phyloP scores from a whole-genome alignment of 2,113 vertebrate genomes.

The Procavia capensis region DNA sequence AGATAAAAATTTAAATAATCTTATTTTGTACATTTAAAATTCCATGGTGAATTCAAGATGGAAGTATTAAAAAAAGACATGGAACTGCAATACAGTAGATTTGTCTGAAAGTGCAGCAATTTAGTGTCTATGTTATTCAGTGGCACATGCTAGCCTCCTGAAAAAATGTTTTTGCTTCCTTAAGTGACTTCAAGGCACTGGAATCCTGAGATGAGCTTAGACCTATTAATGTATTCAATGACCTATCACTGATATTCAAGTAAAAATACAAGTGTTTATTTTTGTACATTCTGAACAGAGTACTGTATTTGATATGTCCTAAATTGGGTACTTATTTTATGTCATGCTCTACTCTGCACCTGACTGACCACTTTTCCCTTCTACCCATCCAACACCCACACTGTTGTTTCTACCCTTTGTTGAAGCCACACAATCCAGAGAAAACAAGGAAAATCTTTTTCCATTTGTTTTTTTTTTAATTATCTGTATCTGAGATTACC shows the following conservation, averaged over 20 bases:
- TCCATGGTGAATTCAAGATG: not conserved
- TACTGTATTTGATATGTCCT: not conserved
- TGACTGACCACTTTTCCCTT: not conserved
- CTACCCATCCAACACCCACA: not conserved
- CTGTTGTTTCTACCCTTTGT: not conserved
- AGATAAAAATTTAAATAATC: not conserved
- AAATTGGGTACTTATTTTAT: not conserved
- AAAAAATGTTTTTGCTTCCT: conserved; percentile 4
- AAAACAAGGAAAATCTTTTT: not conserved
- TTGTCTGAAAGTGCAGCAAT: not conserved
- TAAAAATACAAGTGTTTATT: not conserved
- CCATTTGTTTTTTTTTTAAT: not conserved
- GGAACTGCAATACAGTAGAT: not conserved
- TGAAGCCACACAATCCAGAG: not conserved
- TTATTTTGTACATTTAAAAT: conserved; percentile 16
- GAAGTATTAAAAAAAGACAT: not conserved
- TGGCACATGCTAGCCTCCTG: not conserved
- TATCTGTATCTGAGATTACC: not conserved
- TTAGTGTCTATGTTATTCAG: not conserved
- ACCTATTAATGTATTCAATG: not conserved
- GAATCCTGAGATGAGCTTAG: not conserved
- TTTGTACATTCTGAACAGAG: conserved; percentile 14
- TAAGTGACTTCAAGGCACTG: not conserved
- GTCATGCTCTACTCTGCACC: not conserved
- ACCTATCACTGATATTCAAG: not conserved